A percentile compares a stretch with the other conserved stretches of the same genome.
Conservation (phyloP, 2,797 vertebrate species). For the Macrochelys suwanniensis region DNA sequence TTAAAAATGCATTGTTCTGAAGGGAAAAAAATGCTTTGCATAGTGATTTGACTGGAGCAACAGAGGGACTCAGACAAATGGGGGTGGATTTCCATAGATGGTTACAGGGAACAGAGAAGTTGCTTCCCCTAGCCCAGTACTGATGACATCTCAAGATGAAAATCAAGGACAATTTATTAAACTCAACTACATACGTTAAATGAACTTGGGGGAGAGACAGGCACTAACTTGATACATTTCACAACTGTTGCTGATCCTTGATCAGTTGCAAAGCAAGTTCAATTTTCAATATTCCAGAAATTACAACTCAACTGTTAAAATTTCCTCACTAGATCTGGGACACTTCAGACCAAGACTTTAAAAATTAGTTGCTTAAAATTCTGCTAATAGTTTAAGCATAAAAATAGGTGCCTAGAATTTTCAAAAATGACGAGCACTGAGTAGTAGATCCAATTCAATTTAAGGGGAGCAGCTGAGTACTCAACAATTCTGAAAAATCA, state of each 20-base stretch:
- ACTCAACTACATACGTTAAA: slow-evolving; percentile 24
- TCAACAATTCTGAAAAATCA: neutral
- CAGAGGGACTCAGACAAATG: neutral
- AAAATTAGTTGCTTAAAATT: neutral
- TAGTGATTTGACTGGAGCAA: slow-evolving; percentile 29
- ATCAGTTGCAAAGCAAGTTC: neutral
- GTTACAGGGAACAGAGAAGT: neutral
- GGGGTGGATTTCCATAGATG: neutral
- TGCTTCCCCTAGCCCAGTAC: neutral
- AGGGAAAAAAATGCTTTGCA: neutral
- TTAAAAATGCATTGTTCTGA: neutral
- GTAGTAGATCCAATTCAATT: neutral
- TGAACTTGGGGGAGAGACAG: neutral
- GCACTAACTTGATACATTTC: neutral
- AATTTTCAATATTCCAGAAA: neutral
- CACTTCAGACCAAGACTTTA: neutral
- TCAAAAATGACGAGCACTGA: neutral
- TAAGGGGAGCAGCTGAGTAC: neutral
- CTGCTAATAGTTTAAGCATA: neutral
- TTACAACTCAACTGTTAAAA: neutral
- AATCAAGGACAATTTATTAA: slow-evolving; percentile 65
- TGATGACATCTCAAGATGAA: slow-evolving; percentile 13
- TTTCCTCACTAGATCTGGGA: neutral
- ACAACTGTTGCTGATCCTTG: neutral
- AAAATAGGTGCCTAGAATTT: neutral